Percentiles rank a stretch among this genome's conserved stretches.
Conservation (phyloP, 2,888 invertebrate genomes). For the Heliconius hortense region DNA sequence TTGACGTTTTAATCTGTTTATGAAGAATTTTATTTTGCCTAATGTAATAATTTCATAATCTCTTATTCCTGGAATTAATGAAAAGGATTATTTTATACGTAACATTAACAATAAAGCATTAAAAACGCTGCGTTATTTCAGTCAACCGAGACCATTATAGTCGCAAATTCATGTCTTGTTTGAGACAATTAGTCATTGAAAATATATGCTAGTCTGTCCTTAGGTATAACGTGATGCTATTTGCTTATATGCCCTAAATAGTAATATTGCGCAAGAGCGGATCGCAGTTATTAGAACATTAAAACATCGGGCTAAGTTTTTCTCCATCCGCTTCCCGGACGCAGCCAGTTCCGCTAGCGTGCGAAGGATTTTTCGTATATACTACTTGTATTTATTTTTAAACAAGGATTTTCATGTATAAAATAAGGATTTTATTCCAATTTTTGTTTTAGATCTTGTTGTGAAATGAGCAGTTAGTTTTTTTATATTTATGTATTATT, state of each 20-base stretch:
- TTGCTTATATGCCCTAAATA: slow-evolving; percentile 45
- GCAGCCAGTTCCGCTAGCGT: slow-evolving; percentile 69
- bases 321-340: slow-evolving; percentile 77
- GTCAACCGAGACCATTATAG: too few species aligned
- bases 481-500: neutral
- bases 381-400: neutral
- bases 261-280: slow-evolving; percentile 50
- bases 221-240: slow-evolving; percentile 17
- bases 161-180: too few species aligned
- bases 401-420: neutral
- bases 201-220: neutral
- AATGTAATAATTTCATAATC: too few species aligned
- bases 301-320: slow-evolving; percentile 46
- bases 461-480: neutral
- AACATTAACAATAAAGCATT: too few species aligned
- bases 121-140: neutral
- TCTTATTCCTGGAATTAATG: too few species aligned
- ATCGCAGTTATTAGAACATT: slow-evolving; percentile 50
- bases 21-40: too few species aligned
- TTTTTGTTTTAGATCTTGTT: neutral
- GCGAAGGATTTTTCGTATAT: slow-evolving; percentile 48
- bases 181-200: neutral
- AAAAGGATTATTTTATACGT: too few species aligned
- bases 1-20: too few species aligned
- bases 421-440: neutral